phyloP scores from a whole-genome alignment of 1,140 invertebrate genomes.

The Glomeris maerens region DNA sequence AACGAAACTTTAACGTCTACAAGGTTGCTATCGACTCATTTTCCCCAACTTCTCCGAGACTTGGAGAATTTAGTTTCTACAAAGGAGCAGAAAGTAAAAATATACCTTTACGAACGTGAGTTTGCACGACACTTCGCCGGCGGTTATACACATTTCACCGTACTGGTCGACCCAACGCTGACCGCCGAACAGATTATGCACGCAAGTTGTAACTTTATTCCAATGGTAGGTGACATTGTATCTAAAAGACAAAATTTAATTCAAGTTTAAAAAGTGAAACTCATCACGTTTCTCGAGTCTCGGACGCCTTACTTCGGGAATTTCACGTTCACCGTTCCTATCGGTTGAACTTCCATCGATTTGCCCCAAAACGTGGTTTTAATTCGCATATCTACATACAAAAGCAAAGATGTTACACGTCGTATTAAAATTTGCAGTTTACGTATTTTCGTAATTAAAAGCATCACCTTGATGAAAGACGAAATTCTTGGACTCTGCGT shows the following conservation, averaged over 20 bases:
- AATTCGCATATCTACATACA: constrained; percentile 47
- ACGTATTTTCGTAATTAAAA: background rate
- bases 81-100: background rate
- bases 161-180: constrained; percentile 76
- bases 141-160: constrained; percentile 57
- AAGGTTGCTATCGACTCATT: too few relatives aligned
- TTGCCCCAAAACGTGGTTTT: constrained; percentile 85
- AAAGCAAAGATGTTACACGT: constrained; percentile 28
- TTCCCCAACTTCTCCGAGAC: too few relatives aligned
- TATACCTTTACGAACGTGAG: constrained; percentile 63
- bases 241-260: constrained; percentile 20
- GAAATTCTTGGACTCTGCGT: constrained; percentile 59
- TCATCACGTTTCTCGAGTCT: constrained; percentile 6
- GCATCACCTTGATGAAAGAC: constrained; percentile 53
- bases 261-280: constrained; percentile 2
- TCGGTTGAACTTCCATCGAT: constrained; percentile 74
- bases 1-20: too few relatives aligned
- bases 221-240: constrained; percentile 52
- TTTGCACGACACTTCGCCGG: constrained; percentile 47
- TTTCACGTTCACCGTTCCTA: constrained; percentile 36
- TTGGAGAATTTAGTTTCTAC: too few relatives aligned
- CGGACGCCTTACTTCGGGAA: constrained; percentile 33
- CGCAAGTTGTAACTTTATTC: constrained; percentile 79
- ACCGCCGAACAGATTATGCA: constrained; percentile 68
- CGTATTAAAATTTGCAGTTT: constrained; percentile 13